Conservation (phyloP, 2,888 invertebrate species). For the Rhimphoctona megacephalus region DNA sequence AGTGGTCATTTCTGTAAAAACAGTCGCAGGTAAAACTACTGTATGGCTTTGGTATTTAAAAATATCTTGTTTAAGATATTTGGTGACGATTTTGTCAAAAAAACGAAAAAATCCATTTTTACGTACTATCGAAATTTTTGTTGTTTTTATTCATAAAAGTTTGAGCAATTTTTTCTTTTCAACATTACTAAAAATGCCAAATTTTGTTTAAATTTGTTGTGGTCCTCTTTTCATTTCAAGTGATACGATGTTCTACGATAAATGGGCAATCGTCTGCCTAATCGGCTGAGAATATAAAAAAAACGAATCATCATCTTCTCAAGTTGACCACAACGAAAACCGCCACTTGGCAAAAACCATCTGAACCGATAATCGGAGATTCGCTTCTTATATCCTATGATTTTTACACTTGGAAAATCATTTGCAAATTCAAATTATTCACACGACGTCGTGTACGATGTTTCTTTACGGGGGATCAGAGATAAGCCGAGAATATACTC, state of each 20-base stretch:
- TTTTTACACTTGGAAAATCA: background rate
- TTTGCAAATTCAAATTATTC: conserved; percentile 7
- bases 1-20: background rate
- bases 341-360: background rate
- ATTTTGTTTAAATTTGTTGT: background rate
- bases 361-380: background rate
- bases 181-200: background rate
- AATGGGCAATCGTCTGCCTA: background rate
- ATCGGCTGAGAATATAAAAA: background rate
- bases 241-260: no score
- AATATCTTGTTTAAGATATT: background rate
- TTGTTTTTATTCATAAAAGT: background rate
- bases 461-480: conserved; percentile 51
- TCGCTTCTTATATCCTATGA: background rate
- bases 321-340: background rate
- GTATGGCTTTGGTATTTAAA: background rate
- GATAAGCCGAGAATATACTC: conserved; percentile 69
- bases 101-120: background rate
- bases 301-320: background rate
- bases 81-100: background rate
- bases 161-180: background rate
- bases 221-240: background rate
- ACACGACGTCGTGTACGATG: conserved; percentile 30
- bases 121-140: background rate
- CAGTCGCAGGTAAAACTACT: background rate